Base-by-base conservation (phyloP, 1,140 invertebrate species). In the Drosophila gunungcola region DNA sequence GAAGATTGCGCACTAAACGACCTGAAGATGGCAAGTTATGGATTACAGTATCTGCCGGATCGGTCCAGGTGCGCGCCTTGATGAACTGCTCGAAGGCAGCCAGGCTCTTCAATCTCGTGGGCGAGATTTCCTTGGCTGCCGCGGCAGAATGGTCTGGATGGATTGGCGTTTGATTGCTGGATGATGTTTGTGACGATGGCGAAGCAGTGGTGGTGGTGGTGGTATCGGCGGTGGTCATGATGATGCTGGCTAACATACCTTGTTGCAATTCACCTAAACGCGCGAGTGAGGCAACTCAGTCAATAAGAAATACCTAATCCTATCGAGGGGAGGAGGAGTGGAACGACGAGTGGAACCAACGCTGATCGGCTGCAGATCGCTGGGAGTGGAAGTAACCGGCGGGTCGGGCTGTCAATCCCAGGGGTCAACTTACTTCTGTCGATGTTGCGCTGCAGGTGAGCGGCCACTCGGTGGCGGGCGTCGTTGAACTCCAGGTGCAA, bases 401-500 rank as follows among this genome's bases (percentile, higher is more conserved):
- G 41, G 29, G 38, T 46, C 25, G n/a, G 21, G 45, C 41, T 49
- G 63, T 34, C 62, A 25, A 74, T 27, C 58, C 60, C 64, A 69
- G 68, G 63, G 60, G 27, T 38, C 68, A 90, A 96, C 97, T 97
- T 94, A 98, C 97, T 98, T 95, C 97, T 97, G 93, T 99, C 98
- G 93, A 98, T 97, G 94, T 99, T 99, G 90, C 97, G 95, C 94
- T 99, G 97, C 86, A 99, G 94, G 93, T 98, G 97, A 80, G 96
- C 95, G 76, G 97, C 96, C 82, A 99, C 96, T 83, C 97, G 95
- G 93, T 98, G 97, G 91, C 98, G 95, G 51, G 98, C 98, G 94
- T 98, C 98, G 90, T 98, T 98, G 93, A 98, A 98, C 94, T 99
- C 98, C 86, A 99, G 96, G 94, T 98, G 96, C 80, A 99, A 95